A percentile compares a stretch with the other conserved stretches of the same genome.
Evolutionary conservation across 2,888 invertebrate species (phyloP).

Genomic region (Acrobasis consociella): DNA sequence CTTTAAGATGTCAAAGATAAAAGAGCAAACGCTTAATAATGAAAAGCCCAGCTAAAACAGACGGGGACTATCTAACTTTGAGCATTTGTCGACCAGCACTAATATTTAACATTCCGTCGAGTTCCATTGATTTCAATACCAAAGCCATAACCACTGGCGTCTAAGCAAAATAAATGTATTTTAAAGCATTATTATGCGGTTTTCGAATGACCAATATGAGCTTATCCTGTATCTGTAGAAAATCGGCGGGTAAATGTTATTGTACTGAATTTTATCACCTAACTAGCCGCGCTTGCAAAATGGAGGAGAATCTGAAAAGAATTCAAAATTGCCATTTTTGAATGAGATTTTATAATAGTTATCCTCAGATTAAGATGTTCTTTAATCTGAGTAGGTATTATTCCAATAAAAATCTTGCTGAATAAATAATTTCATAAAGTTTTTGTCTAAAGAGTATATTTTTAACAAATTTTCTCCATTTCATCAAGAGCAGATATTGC

Average conservation of each 20-base stretch:
- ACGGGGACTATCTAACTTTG: constrained; percentile 63
- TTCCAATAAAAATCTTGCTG: too few species aligned
- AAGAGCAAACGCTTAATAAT: constrained; percentile 2
- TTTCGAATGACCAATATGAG: constrained; percentile 52
- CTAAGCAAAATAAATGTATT: constrained; percentile 62
- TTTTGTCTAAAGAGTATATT: too few species aligned
- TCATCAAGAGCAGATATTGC: too few species aligned
- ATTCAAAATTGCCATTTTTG: too few species aligned
- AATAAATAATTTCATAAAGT: too few species aligned
- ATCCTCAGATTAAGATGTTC: too few species aligned
- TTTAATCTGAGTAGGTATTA: too few species aligned
- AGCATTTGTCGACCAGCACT: constrained; percentile 64
- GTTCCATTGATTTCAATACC: constrained; percentile 52
- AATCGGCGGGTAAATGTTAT: not conserved
- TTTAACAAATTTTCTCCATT: too few species aligned
- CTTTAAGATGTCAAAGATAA: not conserved
- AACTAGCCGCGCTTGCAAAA: not conserved
- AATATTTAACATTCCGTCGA: constrained; percentile 54
- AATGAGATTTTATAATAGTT: too few species aligned
- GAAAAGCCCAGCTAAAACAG: constrained; percentile 45
- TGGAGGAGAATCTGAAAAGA: too few species aligned
- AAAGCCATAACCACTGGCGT: constrained; percentile 53
- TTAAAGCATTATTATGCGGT: constrained; percentile 60
- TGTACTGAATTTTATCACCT: not conserved
- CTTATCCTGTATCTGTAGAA: constrained; percentile 26